Evolutionary conservation across 2,113 vertebrate genomes (phyloP).

Genomic region (Osmerus eperlanus): DNA sequence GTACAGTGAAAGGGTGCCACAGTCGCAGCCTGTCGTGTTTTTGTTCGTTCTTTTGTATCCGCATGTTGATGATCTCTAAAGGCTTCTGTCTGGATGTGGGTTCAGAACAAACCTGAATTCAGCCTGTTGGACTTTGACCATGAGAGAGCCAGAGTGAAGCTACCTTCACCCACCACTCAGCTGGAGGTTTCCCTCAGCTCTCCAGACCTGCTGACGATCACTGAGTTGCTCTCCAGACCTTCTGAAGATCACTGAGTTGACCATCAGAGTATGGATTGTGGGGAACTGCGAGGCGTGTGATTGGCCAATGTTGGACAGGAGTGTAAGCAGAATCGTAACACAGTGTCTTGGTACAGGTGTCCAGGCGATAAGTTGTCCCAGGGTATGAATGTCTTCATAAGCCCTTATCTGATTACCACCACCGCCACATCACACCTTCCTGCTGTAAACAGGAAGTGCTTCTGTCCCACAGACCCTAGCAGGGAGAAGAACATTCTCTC

Average conservation of each 20-base stretch:
- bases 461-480: no score
- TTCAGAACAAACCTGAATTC: conserved; percentile 34
- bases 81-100: conserved; percentile 27
- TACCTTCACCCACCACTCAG: neutral
- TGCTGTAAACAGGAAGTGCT: no score
- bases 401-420: no score
- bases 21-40: conserved; percentile 42
- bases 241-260: conserved; percentile 16
- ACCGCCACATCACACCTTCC: no score
- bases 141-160: conserved; percentile 19
- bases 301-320: no score
- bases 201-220: conserved; percentile 27
- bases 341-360: no score
- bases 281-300: no score
- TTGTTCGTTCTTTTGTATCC: conserved; percentile 47
- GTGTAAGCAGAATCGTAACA: no score
- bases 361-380: no score
- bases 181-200: neutral
- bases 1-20: conserved; percentile 69
- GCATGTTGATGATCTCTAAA: conserved; percentile 61
- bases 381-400: no score
- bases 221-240: conserved; percentile 20
- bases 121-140: conserved; percentile 40
- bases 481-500: conserved; percentile 40
- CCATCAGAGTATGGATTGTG: neutral